Evolutionary conservation across 1,140 invertebrate species (phyloP).

Genomic region (Solenopsis invicta): DNA sequence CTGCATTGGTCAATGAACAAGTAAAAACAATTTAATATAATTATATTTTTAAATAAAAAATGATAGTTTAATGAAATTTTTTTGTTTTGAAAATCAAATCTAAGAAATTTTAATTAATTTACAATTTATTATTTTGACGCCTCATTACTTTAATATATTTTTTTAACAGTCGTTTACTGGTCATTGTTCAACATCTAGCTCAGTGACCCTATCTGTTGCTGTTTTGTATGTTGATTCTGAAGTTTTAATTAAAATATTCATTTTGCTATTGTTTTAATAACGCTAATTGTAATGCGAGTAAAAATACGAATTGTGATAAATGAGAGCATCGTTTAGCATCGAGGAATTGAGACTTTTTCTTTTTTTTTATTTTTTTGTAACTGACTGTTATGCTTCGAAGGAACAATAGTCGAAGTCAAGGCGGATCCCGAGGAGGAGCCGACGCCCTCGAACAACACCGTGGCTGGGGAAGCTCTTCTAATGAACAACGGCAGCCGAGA

Average conservation of each 20-base stretch:
- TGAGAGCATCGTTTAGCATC: not conserved
- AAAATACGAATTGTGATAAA: constrained; percentile 10
- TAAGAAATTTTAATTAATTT: too few relatives aligned
- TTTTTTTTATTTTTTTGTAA: constrained; percentile 14
- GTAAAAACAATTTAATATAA: too few relatives aligned
- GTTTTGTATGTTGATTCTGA: constrained; percentile 1
- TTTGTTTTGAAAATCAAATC: too few relatives aligned
- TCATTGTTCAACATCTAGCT: too few relatives aligned
- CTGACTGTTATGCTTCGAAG: constrained; percentile 63
- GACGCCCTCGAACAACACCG: constrained; percentile 79
- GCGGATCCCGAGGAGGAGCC: constrained; percentile 85
- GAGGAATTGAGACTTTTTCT: not conserved
- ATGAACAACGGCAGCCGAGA: constrained; percentile 95
- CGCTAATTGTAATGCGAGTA: not conserved
- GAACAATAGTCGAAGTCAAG: constrained; percentile 87
- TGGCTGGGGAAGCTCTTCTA: constrained; percentile 85
- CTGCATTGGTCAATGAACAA: too few relatives aligned
- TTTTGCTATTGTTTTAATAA: not conserved
- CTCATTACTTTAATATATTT: too few relatives aligned
- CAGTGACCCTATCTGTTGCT: not conserved
- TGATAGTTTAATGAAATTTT: too few relatives aligned
- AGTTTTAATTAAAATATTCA: not conserved
- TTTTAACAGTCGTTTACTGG: too few relatives aligned
- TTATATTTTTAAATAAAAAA: too few relatives aligned
- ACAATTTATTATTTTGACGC: too few relatives aligned